Base-by-base conservation (phyloP, 2,888 invertebrate species). In the Mimas tiliae region DNA sequence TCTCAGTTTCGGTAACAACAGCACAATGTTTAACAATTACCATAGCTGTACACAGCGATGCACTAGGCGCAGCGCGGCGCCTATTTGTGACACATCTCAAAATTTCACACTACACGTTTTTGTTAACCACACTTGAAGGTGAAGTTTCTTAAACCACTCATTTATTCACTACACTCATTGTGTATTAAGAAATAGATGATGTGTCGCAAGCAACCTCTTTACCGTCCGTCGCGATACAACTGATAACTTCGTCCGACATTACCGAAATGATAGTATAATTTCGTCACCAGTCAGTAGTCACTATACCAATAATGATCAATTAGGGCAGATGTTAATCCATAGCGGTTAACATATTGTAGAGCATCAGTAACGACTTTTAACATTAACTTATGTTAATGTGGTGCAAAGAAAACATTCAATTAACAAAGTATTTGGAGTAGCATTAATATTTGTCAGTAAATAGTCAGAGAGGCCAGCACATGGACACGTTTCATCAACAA, bases 1-100 rank as follows among this genome's bases (percentile, higher is more conserved):
- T 83, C 78, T 81, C 80, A 77, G 76, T 81, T 81, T 81, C 69
- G 70, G 77, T 81, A 80, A 81, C 75, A 75, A 74, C 76, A 72
- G 71, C 72, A 72, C 71, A 77, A 73, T 72, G 70, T 76, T 74
- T 72, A 71, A 74, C 79, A 80, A 78, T 80, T 75, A 70, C 72
- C 73, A 70, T 76, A 63, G 34, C 12, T 33, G 33, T 50, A 16
- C 51, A 51, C 12, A n/a, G n/a, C n/a, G n/a, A n/a, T n/a, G n/a
- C n/a, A n/a, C n/a, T n/a, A n/a, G n/a, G n/a, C n/a, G n/a, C n/a
- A n/a, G n/a, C 16, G 33, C 2, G 33, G 34, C 63, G 16, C n/a
- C 63, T 19, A 34, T 48, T 16, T 48, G 45, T 33, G 48, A 11
- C 50, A 58, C 19, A 9, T 19, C 8, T 7, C 0, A 38, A 53